These are phyloP conservation scores for Papilio polytes DNA, from an alignment of 1,140 invertebrate genomes.

Conservation along the genomic window DNA sequence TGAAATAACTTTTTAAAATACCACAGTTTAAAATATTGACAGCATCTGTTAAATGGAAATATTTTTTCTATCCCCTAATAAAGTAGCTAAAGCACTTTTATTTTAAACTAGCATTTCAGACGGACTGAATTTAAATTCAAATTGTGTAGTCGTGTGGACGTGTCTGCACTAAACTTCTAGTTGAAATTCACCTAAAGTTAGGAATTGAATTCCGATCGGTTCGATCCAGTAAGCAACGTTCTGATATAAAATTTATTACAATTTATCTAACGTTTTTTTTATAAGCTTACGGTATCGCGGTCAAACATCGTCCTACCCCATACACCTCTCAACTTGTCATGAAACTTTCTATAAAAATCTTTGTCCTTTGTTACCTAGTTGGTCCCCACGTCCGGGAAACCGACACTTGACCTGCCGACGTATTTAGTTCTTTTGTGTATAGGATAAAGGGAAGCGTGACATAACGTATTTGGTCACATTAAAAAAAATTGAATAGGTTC, in stretches of 20 bases:
- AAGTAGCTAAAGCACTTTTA: neutral
- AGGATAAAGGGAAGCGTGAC: conserved; percentile 71
- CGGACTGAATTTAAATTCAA: conserved; percentile 31
- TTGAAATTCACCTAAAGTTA: neutral
- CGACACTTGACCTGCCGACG: conserved; percentile 74
- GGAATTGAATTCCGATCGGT: conserved; percentile 30
- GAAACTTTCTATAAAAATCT: conserved; percentile 60
- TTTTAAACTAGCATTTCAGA: neutral
- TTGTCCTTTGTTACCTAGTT: conserved; percentile 62
- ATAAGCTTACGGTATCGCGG: conserved; percentile 34
- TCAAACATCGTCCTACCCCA: conserved; percentile 33
- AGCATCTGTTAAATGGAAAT: neutral
- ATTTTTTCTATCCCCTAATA: neutral
- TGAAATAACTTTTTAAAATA: neutral
- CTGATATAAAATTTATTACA: neutral
- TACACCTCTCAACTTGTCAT: conserved; percentile 61
- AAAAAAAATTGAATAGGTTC: conserved; percentile 65
- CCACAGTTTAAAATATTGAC: neutral
- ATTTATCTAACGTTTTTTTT: neutral
- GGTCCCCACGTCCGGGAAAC: conserved; percentile 68
- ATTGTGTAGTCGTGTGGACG: conserved; percentile 20
- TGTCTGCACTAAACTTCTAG: conserved; percentile 29
- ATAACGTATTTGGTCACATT: conserved; percentile 54
- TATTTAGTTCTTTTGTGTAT: conserved; percentile 73
- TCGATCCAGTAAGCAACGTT: neutral